Evolutionary conservation across 2,888 invertebrate species (phyloP), one percentile per base, ranked within the genome.

Genomic region (Gordius sp.): DNA sequence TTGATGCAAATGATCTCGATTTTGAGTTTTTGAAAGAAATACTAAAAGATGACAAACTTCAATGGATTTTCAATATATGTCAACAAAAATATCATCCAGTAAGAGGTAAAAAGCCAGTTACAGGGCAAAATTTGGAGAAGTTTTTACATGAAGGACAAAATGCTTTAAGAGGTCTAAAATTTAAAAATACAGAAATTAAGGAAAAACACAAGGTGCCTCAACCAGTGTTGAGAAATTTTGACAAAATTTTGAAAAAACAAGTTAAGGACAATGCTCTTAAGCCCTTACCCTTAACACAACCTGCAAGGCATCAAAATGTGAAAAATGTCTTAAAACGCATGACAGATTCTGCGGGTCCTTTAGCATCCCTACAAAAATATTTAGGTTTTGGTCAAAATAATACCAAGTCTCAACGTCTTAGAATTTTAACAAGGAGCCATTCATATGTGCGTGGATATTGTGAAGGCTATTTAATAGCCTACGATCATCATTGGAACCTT

Each of bases 401-500:
- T 33, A 33, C n/a, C n/a, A 13, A 8, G n/a, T n/a, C 39, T 33
- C 8, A 33, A n/a, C 39, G 47, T 4, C 8, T 47, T 18, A 8
- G 47, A 47, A 20, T 47, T n/a, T n/a, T 47, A 47, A 47, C 47
- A 20, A 13, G 47, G 4, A 47, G 47, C 20, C 47, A 47, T 20
- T 18, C 47, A 18, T 47, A 47, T 47, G 20, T 47, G 4, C 8
- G 47, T 18, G 47, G 47, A 20, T 20, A n/a, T n/a, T 47, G 47
- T 47, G 47, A 58, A 27, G 91, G 82, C 1, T 79, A 76, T 62
- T 70, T 89, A 26, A 75, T 78, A 20, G 82, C 82, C 1, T 91
- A 83, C 68, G 91, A 91, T 70, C 85, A 82, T 66, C 84, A 86
- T 67, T 86, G 84, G 81, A 91, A 91, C 71, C 68, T 91, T 63